These are phyloP conservation scores for Endomychus coccineus DNA, from an alignment of 2,888 invertebrate genomes.

Conservation along the genomic window DNA sequence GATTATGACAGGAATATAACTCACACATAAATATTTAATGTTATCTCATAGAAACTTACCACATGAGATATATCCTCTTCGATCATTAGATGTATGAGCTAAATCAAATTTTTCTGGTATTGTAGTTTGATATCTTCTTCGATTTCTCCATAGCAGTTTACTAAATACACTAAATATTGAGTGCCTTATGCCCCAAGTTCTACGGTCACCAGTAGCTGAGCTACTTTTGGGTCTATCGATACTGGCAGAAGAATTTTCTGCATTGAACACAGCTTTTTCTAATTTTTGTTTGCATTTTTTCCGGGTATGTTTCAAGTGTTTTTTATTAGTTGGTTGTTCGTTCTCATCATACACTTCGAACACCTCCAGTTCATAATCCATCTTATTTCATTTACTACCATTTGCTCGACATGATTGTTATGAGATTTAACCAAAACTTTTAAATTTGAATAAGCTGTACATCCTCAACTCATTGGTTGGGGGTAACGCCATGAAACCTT, in stretches of 20 bases:
- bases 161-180: conserved; percentile 50
- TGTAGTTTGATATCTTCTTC: conserved; percentile 39
- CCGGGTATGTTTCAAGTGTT: conserved; percentile 39
- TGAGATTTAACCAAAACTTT: no score
- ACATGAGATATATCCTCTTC: conserved; percentile 38
- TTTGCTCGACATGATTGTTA: no score
- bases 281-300: conserved; percentile 43
- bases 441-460: no score
- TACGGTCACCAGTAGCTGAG: conserved; percentile 35
- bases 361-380: conserved; percentile 50
- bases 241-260: conserved; percentile 34
- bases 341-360: conserved; percentile 44
- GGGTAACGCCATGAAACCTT: no score
- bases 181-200: conserved; percentile 49
- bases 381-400: conserved; percentile 21
- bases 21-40: no score
- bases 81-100: conserved; percentile 40
- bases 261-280: conserved; percentile 26
- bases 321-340: conserved; percentile 34
- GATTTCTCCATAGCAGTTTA: conserved; percentile 45
- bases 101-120: conserved; percentile 39
- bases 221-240: conserved; percentile 38
- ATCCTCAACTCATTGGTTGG: no score
- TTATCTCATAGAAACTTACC: no score
- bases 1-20: no score